A percentile compares a stretch with the other conserved stretches of the same genome.
phyloP scores from a whole-genome alignment of 1,140 invertebrate species.

The Papilio helenus region DNA sequence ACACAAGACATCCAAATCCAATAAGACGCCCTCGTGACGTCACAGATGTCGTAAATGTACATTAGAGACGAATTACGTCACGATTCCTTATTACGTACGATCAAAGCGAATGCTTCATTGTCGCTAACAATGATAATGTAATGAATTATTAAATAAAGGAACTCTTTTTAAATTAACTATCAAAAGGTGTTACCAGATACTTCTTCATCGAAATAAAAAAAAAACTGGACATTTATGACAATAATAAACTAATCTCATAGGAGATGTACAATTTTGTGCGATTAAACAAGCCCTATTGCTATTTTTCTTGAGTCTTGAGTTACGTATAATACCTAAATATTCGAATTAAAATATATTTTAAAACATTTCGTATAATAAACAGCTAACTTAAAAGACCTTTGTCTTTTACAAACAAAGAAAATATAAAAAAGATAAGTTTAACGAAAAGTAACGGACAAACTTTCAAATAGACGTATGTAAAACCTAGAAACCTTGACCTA shows the following conservation, averaged over 20 bases:
- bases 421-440: not conserved
- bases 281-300: no score
- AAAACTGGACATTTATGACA: no score
- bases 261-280: no score
- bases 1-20: slow-evolving; percentile 29
- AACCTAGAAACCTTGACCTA: not conserved
- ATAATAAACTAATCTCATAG: no score
- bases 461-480: not conserved
- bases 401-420: not conserved
- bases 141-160: not conserved
- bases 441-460: not conserved
- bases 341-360: not conserved
- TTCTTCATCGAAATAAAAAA: no score
- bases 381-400: not conserved
- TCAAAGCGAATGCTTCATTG: slow-evolving; percentile 35
- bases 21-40: slow-evolving; percentile 8
- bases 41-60: slow-evolving; percentile 36
- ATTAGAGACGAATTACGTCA: slow-evolving; percentile 32
- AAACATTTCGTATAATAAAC: not conserved
- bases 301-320: no score
- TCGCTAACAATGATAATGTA: slow-evolving; percentile 21
- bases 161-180: slow-evolving; percentile 13
- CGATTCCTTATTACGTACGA: slow-evolving; percentile 37
- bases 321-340: no score
- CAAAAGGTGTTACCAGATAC: no score